Conservation (phyloP, 2,113 vertebrate genomes). For the Microtus oregoni region DNA sequence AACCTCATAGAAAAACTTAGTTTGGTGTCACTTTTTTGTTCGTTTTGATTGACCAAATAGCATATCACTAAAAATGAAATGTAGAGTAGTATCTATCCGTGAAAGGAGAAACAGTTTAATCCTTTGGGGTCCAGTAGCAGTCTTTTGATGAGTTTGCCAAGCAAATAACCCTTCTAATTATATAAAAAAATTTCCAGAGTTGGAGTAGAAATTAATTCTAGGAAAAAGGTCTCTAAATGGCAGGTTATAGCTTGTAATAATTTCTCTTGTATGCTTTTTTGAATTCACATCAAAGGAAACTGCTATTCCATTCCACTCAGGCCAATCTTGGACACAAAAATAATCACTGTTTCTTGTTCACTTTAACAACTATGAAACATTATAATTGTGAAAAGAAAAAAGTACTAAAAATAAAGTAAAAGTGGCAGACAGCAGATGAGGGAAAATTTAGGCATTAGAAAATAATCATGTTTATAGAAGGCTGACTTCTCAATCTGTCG, state of each 20-base stretch:
- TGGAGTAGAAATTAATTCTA: slow-evolving; percentile 29
- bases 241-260: background rate
- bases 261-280: background rate
- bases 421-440: background rate
- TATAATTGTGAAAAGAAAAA: slow-evolving; percentile 4
- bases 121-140: background rate
- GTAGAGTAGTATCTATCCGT: background rate
- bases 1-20: slow-evolving; percentile 1
- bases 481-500: background rate
- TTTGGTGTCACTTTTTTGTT: background rate
- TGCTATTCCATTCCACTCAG: slow-evolving; percentile 6
- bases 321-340: slow-evolving; percentile 19
- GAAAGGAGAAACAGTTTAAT: slow-evolving; percentile 37
- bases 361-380: slow-evolving; percentile 41
- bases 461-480: slow-evolving; percentile 20
- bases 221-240: slow-evolving; percentile 26
- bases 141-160: slow-evolving; percentile 47
- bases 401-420: slow-evolving; percentile 46
- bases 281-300: slow-evolving; percentile 43
- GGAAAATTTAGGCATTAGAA: background rate
- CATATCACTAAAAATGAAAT: slow-evolving; percentile 9
- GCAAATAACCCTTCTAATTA: slow-evolving; percentile 22
- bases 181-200: slow-evolving; percentile 1
- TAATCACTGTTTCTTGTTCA: background rate
- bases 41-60: background rate